Evolutionary conservation across 2,797 vertebrate genomes (phyloP), one percentile per base, ranked within the genome.

Genomic region (Microctenopoma stevenorrisi): DNA sequence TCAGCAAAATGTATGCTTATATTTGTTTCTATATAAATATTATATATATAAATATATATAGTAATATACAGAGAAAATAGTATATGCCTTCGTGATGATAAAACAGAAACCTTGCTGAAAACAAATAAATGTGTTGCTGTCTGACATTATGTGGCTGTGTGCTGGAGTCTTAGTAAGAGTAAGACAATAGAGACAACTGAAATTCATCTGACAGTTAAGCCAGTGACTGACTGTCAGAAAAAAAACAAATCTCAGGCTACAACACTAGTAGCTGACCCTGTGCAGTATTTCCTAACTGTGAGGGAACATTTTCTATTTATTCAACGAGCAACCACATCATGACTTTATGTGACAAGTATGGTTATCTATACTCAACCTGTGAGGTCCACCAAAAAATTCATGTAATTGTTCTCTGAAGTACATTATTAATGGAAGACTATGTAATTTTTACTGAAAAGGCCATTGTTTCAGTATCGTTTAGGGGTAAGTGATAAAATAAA

Each of bases 111-210:
- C 94, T 95, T 95, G 95, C 95, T 96, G 95, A 93, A 91, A 95
- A 96, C 93, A 95, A 96, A 95, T 95, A 96, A 96, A 97, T 95
- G 93, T 96, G 93, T 95, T 95, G 93, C 95, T 95, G 94, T 96
- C 92, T 94, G 95, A 96, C 94, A 92, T 88, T 65, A 74, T 94
- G 92, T 95, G 95, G 92, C 86, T 91, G 93, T 95, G 94, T 95
- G 95, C 94, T 92, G 89, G 82, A 84, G 82, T 92, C 75, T 88
- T 87, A 87, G 76, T 86, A 48, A 85, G 79, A 87, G 74, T 85
- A 48, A 84, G 78, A 74, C 59, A 25, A 77, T 55, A 10, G 43
- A 84, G 79, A 77, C 3, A 48, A 76, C 74, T 75, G 81, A 62
- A 81, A 63, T 44, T 78, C 46, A 68, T 72, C 42, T 52, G 59